These are phyloP conservation scores for Elysia crispata DNA, from an alignment of 2,888 invertebrate genomes.

Conservation along the genomic window DNA sequence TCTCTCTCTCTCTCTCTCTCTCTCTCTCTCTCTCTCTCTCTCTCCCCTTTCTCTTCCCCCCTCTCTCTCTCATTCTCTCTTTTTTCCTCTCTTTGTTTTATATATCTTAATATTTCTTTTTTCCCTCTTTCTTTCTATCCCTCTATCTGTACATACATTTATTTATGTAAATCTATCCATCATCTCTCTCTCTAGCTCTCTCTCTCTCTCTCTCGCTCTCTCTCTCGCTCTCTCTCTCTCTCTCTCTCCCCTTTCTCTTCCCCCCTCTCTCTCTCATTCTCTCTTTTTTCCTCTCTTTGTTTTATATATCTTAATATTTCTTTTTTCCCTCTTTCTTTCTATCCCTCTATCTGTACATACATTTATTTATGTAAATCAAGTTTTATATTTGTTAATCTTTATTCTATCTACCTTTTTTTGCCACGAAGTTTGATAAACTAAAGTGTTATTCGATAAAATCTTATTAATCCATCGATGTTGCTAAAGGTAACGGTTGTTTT, in stretches of 20 bases:
- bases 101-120: no score
- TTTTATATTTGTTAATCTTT: no score
- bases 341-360: neutral
- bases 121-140: neutral
- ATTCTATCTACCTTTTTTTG: no score
- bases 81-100: neutral
- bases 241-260: constrained; percentile 1
- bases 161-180: constrained; percentile 10
- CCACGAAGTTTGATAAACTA: no score
- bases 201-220: neutral
- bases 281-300: neutral
- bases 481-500: no score
- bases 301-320: no score
- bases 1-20: constrained; percentile 5
- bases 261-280: neutral
- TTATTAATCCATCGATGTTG: no score
- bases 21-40: constrained; percentile 22
- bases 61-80: neutral
- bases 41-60: neutral
- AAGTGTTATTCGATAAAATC: no score
- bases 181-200: neutral
- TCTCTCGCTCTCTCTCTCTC: constrained; percentile 18
- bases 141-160: neutral
- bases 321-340: neutral
- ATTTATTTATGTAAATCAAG: neutral